These are phyloP conservation scores for Drosophila mayri DNA, from an alignment of 1,140 invertebrate species.

Conservation along the genomic window DNA sequence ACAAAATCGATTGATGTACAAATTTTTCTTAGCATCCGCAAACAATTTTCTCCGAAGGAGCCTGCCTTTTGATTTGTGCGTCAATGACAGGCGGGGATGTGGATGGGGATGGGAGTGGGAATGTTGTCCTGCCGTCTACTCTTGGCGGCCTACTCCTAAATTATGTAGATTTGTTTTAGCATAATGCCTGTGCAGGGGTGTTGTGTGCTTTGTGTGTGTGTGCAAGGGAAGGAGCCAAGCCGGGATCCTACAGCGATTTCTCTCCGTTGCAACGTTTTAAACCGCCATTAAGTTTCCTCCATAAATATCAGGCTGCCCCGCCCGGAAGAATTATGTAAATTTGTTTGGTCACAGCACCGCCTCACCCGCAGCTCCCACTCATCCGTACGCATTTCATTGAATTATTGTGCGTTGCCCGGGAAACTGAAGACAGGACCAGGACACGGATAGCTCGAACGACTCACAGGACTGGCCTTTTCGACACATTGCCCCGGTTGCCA, in stretches of 20 bases:
- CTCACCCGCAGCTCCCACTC: slow-evolving; percentile 19
- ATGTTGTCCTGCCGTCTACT: slow-evolving; percentile 44
- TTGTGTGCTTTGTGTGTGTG: slow-evolving; percentile 12
- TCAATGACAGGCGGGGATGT: slow-evolving; percentile 49
- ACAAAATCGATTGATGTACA: slow-evolving; percentile 83
- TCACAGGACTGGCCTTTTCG: slow-evolving; percentile 26
- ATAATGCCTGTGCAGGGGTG: slow-evolving; percentile 57
- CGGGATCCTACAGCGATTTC: slow-evolving; percentile 53
- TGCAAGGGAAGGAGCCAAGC: slow-evolving; percentile 8
- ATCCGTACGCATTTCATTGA: slow-evolving; percentile 49
- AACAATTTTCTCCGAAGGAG: slow-evolving; percentile 62
- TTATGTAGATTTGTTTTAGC: slow-evolving; percentile 83
- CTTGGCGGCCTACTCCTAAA: slow-evolving; percentile 73
- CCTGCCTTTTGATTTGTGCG: slow-evolving; percentile 76
- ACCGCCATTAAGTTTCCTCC: slow-evolving; percentile 76
- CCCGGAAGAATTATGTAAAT: slow-evolving; percentile 75
- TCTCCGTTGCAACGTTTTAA: slow-evolving; percentile 71
- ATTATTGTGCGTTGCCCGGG: slow-evolving; percentile 52
- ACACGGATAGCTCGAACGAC: background rate
- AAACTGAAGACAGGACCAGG: slow-evolving; percentile 14
- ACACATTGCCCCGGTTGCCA: slow-evolving; percentile 29
- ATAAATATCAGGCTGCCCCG: slow-evolving; percentile 73
- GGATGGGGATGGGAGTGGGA: slow-evolving; percentile 2
- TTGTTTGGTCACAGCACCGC: slow-evolving; percentile 64
- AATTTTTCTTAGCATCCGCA: slow-evolving; percentile 82